Percentiles rank a stretch among this genome's conserved stretches.
Evolutionary conservation across 2,888 invertebrate genomes (phyloP).

Genomic region (Aphelenchoides bicaudatus): DNA sequence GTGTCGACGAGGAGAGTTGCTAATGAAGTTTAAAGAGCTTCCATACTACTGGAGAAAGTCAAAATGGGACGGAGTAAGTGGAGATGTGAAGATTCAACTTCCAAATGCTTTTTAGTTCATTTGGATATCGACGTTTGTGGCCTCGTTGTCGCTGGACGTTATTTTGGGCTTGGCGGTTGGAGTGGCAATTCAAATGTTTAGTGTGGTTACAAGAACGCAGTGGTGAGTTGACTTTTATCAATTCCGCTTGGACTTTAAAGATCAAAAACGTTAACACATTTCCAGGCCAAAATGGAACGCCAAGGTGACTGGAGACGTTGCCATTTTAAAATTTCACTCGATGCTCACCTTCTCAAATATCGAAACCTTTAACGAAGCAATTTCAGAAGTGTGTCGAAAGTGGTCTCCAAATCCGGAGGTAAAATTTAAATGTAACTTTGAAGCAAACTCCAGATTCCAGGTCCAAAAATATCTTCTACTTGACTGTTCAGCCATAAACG

Average conservation of each 20-base stretch:
- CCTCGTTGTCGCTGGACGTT: slow-evolving; percentile 75
- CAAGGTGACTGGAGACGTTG: slow-evolving; percentile 28
- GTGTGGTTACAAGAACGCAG: slow-evolving; percentile 70
- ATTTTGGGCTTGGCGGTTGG: slow-evolving; percentile 77
- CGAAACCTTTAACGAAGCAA: slow-evolving; percentile 58
- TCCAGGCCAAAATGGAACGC: neutral
- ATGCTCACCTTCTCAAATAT: slow-evolving; percentile 63
- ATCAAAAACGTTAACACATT: neutral
- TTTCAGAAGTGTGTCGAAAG: slow-evolving; percentile 10
- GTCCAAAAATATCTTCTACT: slow-evolving; percentile 15
- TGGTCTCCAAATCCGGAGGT: slow-evolving; percentile 4
- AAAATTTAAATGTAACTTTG: neutral
- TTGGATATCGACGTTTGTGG: slow-evolving; percentile 76
- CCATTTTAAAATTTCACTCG: slow-evolving; percentile 62
- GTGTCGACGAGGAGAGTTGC: slow-evolving; percentile 61
- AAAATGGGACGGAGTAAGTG: slow-evolving; percentile 69
- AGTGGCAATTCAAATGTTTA: slow-evolving; percentile 71
- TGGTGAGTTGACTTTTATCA: slow-evolving; percentile 48
- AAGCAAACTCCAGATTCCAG: slow-evolving; percentile 6
- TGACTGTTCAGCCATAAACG: slow-evolving; percentile 23
- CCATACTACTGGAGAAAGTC: slow-evolving; percentile 73
- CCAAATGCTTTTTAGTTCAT: slow-evolving; percentile 62
- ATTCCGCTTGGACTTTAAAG: no score
- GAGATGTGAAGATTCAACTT: neutral
- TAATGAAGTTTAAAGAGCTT: slow-evolving; percentile 71